These are phyloP conservation scores for Trachelipus rathkii DNA, from an alignment of 1,140 invertebrate species.

Conservation along the genomic window DNA sequence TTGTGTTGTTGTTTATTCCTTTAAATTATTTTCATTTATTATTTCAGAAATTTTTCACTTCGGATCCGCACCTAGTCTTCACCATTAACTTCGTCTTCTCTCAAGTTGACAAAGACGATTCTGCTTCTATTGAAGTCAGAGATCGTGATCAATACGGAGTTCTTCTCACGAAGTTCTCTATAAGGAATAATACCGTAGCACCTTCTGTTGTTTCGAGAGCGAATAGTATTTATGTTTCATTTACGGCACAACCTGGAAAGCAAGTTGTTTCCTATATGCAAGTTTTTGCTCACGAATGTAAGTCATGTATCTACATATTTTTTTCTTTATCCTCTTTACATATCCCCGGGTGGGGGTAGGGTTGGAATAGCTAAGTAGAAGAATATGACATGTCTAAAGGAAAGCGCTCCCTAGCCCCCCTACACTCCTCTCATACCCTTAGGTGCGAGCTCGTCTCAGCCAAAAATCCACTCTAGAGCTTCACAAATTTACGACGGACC, in stretches of 20 bases:
- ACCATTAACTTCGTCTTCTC: conserved; percentile 78
- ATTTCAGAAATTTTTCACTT: conserved; percentile 64
- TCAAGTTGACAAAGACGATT: conserved; percentile 66
- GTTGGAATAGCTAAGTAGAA: no score
- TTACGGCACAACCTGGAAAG: conserved; percentile 63
- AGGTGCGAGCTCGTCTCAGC: no score
- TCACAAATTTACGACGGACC: no score
- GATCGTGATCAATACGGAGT: conserved; percentile 58
- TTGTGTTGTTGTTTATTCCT: not conserved
- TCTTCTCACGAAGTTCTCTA: conserved; percentile 63
- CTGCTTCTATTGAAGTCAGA: conserved; percentile 59
- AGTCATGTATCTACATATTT: no score
- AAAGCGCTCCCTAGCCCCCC: no score
- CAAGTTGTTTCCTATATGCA: conserved; percentile 69
- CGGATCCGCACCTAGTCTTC: conserved; percentile 65
- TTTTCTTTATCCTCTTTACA: no score
- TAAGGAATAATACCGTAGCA: conserved; percentile 53
- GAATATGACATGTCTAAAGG: no score
- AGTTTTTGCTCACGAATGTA: conserved; percentile 66
- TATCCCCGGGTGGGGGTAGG: no score
- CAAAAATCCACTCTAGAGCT: no score
- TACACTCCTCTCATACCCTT: no score
- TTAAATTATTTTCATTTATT: conserved; percentile 34
- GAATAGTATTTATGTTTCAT: conserved; percentile 52
- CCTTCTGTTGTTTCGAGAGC: conserved; percentile 38